phyloP scores from a whole-genome alignment of 2,113 vertebrate genomes.

The Seriola rivoliana region DNA sequence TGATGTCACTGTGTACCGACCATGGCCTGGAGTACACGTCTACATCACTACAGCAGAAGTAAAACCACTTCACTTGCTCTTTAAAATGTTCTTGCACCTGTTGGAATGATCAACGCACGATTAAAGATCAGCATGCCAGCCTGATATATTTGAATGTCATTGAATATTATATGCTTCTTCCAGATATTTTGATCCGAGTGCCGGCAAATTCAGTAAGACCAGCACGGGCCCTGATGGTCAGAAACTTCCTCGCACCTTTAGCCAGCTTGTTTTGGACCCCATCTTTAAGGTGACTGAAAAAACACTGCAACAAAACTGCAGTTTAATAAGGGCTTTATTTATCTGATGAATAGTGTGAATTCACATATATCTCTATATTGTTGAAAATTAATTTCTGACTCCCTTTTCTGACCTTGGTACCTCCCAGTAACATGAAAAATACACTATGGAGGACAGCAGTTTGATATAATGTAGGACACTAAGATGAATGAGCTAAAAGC shows the following conservation, averaged over 20 bases:
- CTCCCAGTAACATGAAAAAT: not conserved
- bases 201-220: slow-evolving; percentile 93
- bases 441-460: not conserved
- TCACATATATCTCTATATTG: not conserved
- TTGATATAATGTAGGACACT: not conserved
- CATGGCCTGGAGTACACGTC: not conserved
- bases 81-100: not conserved
- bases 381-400: slow-evolving; percentile 12
- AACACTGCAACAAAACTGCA: not conserved
- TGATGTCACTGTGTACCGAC: not conserved
- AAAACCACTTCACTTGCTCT: not conserved
- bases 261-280: slow-evolving; percentile 94
- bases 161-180: slow-evolving; percentile 6
- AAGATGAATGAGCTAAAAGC: not conserved
- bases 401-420: not conserved
- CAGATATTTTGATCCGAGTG: slow-evolving; percentile 93
- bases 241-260: slow-evolving; percentile 93
- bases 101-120: too few relatives aligned
- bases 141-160: slow-evolving; percentile 5
- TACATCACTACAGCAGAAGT: too few relatives aligned
- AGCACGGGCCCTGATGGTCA: slow-evolving; percentile 88
- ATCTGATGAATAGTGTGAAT: not conserved
- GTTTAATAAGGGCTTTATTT: not conserved
- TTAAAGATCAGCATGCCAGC: not conserved
- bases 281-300: slow-evolving; percentile 92